Base-by-base conservation (phyloP, 2,888 invertebrate species). In the Stegophylla sp. region DNA sequence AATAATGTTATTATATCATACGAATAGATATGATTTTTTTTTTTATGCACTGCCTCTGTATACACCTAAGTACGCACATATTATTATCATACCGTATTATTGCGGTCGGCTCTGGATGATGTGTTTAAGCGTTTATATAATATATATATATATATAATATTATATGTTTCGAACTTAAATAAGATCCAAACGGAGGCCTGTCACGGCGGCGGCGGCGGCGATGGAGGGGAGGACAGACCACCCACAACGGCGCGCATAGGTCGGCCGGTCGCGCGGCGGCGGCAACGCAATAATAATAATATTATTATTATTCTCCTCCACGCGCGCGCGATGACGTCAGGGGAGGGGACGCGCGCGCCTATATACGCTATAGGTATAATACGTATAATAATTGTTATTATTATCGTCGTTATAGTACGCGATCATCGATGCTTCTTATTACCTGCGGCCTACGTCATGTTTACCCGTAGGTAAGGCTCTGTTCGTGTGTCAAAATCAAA, bases 101-200 rank as follows among this genome's bases (percentile, higher is more conserved):
- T 51, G n/a, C 41, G 15, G 15, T 7, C 56, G 23, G 23, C 10
- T 20, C 12, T 23, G 41, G 20, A 43, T 17, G 20, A 43, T 17
- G 71, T 41, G 56, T 41, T n/a, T n/a, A n/a, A n/a, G 10, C 20
- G 53, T 71, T 9, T 41, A 10, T 56, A 56, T 53, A 5, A 53
- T n/a, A 20, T 20, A 20, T 17, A n/a, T n/a, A n/a, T n/a, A n/a
- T n/a, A n/a, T n/a, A n/a, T n/a, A n/a, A n/a, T n/a, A n/a, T n/a
- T n/a, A n/a, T 34, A 34, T 56, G 15, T 71, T 69, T 71, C 17
- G 71, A 61, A 79, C 79, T 79, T 79, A 79, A 71, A 79, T 51
- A 41, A 51, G 79, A 69, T 51, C 56, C 13, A 20, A 61, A 79
- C 67, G 45, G 10, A 20, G 66, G 43, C 53, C 43, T 34, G 34